Evolutionary conservation across 2,797 vertebrate genomes (phyloP).

Genomic region (Heteromormyrus szaboi): DNA sequence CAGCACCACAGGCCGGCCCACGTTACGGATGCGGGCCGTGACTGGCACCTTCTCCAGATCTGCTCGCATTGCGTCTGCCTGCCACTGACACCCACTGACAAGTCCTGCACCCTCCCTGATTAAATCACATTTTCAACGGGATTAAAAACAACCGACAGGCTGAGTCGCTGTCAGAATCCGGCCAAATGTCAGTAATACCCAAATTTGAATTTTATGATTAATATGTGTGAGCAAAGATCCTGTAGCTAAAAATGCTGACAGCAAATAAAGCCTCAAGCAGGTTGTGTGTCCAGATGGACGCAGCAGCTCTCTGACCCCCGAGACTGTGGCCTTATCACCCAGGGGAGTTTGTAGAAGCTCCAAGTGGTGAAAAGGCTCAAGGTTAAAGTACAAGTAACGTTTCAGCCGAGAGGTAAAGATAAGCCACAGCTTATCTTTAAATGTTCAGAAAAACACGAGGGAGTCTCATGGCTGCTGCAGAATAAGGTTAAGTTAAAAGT

Average conservation of each 20-base stretch:
- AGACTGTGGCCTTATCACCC: background rate
- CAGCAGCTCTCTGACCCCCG: background rate
- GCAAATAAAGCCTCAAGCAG: background rate
- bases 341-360: background rate
- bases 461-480: background rate
- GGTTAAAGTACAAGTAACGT: background rate
- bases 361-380: background rate
- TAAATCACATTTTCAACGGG: background rate
- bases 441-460: background rate
- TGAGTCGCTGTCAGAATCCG: background rate
- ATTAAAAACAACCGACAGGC: background rate
- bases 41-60: background rate
- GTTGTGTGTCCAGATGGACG: too few species aligned
- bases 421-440: background rate
- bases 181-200: background rate
- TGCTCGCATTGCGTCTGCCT: background rate
- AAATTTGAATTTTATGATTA: background rate
- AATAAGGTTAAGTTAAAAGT: constrained; percentile 18
- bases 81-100: background rate
- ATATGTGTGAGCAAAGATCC: background rate
- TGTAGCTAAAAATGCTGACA: background rate
- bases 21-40: background rate
- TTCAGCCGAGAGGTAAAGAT: background rate
- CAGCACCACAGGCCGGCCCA: background rate
- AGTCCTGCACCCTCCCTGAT: background rate